These are phyloP conservation scores for Callimorpha dominula DNA, from an alignment of 2,888 invertebrate genomes.

Conservation along the genomic window DNA sequence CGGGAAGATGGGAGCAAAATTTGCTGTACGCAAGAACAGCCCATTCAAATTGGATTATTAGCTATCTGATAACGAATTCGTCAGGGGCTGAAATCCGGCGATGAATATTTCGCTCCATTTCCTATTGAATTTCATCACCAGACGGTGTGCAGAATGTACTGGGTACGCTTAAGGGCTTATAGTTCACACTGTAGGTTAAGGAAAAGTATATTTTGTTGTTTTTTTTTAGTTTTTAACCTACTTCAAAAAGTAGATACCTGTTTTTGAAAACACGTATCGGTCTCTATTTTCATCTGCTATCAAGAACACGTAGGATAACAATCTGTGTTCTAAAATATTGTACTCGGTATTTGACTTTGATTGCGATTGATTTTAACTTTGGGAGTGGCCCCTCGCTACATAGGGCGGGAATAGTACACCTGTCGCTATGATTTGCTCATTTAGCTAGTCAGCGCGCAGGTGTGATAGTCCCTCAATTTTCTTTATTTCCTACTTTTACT, in stretches of 20 bases:
- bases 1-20: slow-evolving; percentile 41
- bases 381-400: neutral
- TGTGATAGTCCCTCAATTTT: neutral
- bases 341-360: neutral
- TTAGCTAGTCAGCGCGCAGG: neutral
- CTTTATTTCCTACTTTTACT: no score
- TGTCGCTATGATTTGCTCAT: neutral
- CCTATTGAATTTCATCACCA: slow-evolving; percentile 60
- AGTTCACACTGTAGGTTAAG: neutral
- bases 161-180: neutral
- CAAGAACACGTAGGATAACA: neutral
- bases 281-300: neutral
- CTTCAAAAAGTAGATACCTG: no score
- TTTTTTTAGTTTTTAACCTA: neutral
- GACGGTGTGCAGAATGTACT: slow-evolving; percentile 25
- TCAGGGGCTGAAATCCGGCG: slow-evolving; percentile 67
- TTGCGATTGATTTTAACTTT: neutral
- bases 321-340: neutral
- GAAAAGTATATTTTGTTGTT: neutral
- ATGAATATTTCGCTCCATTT: slow-evolving; percentile 64
- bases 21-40: slow-evolving; percentile 45
- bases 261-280: no score
- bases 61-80: slow-evolving; percentile 74
- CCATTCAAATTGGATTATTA: slow-evolving; percentile 74
- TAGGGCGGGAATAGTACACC: neutral